phyloP scores from a whole-genome alignment of 2,888 invertebrate species.

The Phyllotreta cruciferae region DNA sequence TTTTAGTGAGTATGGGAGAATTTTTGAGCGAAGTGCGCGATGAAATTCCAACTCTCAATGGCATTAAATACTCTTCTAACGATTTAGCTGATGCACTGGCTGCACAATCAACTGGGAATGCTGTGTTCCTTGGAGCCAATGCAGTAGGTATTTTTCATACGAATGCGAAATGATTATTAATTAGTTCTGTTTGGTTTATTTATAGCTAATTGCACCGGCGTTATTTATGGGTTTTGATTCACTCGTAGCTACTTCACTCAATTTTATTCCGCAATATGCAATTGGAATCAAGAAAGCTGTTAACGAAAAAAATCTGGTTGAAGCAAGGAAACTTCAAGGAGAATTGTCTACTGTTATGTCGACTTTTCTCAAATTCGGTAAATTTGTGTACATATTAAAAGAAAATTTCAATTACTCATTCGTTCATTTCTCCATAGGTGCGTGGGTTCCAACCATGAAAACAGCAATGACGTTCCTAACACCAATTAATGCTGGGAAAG shows the following conservation, averaged over 20 bases:
- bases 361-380: slow-evolving; percentile 33
- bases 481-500: slow-evolving; percentile 69
- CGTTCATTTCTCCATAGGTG: slow-evolving; percentile 59
- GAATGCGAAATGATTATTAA: too few species aligned
- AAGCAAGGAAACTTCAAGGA: slow-evolving; percentile 63
- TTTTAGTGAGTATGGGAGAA: slow-evolving; percentile 75
- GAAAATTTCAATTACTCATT: too few species aligned
- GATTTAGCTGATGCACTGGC: slow-evolving; percentile 72
- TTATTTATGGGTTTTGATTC: slow-evolving; percentile 74
- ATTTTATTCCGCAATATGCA: slow-evolving; percentile 69
- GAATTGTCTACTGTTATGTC: slow-evolving; percentile 43
- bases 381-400: not conserved
- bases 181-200: too few species aligned
- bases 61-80: slow-evolving; percentile 82
- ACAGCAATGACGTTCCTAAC: slow-evolving; percentile 69
- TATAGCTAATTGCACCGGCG: slow-evolving; percentile 71
- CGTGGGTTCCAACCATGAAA: slow-evolving; percentile 76
- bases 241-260: slow-evolving; percentile 74
- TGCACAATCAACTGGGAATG: slow-evolving; percentile 43
- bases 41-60: slow-evolving; percentile 76
- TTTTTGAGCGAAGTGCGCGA: slow-evolving; percentile 69
- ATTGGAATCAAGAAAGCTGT: slow-evolving; percentile 66
- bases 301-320: slow-evolving; percentile 57
- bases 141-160: slow-evolving; percentile 61
- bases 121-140: slow-evolving; percentile 67